Percentiles rank a stretch among this genome's conserved stretches.
Conservation (phyloP, 2,888 invertebrate species). For the Hypercompe scribonia region DNA sequence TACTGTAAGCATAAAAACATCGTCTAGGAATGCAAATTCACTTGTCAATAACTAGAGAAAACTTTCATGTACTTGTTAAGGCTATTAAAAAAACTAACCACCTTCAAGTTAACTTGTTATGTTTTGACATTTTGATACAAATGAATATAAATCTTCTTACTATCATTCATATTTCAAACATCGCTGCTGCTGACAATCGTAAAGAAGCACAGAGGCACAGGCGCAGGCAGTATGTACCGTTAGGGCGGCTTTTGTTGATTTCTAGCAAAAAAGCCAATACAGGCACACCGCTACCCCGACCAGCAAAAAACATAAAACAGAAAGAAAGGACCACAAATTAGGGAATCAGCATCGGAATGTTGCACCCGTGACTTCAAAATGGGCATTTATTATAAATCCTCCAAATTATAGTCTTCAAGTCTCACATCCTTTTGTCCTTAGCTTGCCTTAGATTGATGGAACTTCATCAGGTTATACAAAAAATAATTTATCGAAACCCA, state of each 20-base stretch:
- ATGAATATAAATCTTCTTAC: no score
- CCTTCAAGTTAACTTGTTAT: background rate
- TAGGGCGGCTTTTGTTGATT: constrained; percentile 79
- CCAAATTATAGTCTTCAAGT: constrained; percentile 62
- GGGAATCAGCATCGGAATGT: constrained; percentile 78
- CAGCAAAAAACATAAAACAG: constrained; percentile 82
- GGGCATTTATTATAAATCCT: constrained; percentile 66
- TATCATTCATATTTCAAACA: constrained; percentile 22
- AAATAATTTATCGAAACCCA: constrained; percentile 32
- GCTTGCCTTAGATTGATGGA: constrained; percentile 43
- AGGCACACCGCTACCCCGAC: constrained; percentile 73
- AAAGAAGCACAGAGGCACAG: constrained; percentile 53
- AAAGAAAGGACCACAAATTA: constrained; percentile 83
- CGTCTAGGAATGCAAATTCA: background rate
- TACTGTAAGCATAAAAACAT: no score
- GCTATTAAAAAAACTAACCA: no score
- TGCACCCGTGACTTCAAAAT: constrained; percentile 76
- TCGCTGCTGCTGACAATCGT: constrained; percentile 38
- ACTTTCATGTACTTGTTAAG: background rate
- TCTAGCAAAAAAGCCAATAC: constrained; percentile 75
- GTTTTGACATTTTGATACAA: no score
- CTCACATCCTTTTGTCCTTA: constrained; percentile 55
- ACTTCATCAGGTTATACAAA: constrained; percentile 37
- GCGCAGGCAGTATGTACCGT: constrained; percentile 70
- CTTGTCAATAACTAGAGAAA: background rate